Conservation (phyloP, 2,113 vertebrate genomes). For the Triplophysa siluroides region DNA sequence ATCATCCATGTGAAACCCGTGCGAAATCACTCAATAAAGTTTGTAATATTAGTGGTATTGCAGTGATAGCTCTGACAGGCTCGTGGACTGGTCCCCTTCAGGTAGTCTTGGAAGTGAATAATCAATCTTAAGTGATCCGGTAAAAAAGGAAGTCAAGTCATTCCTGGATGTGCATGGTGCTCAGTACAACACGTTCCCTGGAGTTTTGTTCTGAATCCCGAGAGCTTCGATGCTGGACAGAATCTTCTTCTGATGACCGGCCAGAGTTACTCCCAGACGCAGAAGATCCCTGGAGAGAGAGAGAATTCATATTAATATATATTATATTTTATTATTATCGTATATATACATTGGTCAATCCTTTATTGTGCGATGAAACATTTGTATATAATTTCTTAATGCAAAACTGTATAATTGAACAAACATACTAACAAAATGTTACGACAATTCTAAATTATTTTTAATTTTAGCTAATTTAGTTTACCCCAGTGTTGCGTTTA, state of each 20-base stretch:
- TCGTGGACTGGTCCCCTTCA: background rate
- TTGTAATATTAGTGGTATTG: constrained; percentile 49
- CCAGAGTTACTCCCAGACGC: constrained; percentile 81
- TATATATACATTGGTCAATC: too few relatives aligned
- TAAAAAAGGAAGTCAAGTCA: constrained; percentile 9
- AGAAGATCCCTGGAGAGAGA: constrained; percentile 74
- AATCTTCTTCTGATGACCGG: constrained; percentile 84
- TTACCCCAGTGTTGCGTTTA: too few relatives aligned
- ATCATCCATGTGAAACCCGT: constrained; percentile 13
- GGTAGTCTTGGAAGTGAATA: constrained; percentile 26
- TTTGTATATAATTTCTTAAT: too few relatives aligned
- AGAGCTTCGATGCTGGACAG: constrained; percentile 81
- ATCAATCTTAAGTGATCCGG: background rate
- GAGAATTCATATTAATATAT: background rate
- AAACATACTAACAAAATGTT: too few relatives aligned
- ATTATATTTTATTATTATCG: background rate
- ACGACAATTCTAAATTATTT: too few relatives aligned
- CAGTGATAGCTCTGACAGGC: constrained; percentile 41
- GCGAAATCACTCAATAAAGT: constrained; percentile 54
- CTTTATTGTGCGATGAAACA: too few relatives aligned
- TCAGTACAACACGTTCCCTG: constrained; percentile 74
- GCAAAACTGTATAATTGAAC: too few relatives aligned
- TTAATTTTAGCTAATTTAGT: too few relatives aligned
- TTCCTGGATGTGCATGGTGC: constrained; percentile 53
- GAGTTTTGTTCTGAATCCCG: constrained; percentile 72